A percentile compares a stretch with the other conserved stretches of the same genome.
phyloP scores from a whole-genome alignment of 2,888 invertebrate genomes.

The Balanococcus diminutus region DNA sequence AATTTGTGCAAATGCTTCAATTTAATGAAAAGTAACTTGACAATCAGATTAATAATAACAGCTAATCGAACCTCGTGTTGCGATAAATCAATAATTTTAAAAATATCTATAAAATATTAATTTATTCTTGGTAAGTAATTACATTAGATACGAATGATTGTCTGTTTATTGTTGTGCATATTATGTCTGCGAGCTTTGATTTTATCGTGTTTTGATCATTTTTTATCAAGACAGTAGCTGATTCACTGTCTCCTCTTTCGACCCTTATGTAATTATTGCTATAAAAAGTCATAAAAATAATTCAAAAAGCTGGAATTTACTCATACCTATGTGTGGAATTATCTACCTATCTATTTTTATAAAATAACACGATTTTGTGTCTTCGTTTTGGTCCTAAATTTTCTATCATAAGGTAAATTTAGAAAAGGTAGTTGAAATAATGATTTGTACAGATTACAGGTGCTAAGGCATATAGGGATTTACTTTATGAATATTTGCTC shows the following conservation, averaged over 20 bases:
- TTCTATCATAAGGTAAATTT: no score
- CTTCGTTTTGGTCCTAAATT: no score
- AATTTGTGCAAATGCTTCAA: neutral
- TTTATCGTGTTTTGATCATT: slow-evolving; percentile 4
- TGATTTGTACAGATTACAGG: no score
- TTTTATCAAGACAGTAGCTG: neutral
- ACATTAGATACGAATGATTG: neutral
- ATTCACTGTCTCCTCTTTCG: neutral
- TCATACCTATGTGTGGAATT: no score
- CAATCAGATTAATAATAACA: neutral
- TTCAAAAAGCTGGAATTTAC: no score
- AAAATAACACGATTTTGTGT: no score
- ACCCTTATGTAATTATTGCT: no score
- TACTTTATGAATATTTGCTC: no score
- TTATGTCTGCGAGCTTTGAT: neutral
- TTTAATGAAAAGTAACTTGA: neutral
- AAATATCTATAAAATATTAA: neutral
- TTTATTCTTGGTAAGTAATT: neutral
- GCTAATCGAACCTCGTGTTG: neutral
- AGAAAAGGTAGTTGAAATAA: no score
- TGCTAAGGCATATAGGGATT: no score
- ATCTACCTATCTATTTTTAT: no score
- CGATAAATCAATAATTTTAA: neutral
- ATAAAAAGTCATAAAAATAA: no score
- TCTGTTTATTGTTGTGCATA: neutral